Evolutionary conservation across 1,140 invertebrate species (phyloP), one percentile per base, ranked within the genome.

Genomic region (Brevipalpus yothersi): DNA sequence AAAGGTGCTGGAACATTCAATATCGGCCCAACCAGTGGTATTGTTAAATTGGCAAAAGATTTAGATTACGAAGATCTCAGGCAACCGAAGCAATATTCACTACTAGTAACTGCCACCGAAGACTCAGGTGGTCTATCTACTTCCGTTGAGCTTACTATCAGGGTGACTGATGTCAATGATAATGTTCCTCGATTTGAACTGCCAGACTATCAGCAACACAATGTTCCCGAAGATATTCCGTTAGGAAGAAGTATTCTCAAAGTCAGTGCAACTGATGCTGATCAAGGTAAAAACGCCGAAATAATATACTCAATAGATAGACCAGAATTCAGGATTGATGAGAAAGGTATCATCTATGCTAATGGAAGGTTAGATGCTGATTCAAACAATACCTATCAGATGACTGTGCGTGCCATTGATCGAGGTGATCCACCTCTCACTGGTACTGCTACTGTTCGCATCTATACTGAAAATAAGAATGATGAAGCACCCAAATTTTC

Each of bases 401-500:
- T 93, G 67, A 79, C 81, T 31, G 86, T 93, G 7, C 89, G 86
- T 13, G 87, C 88, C 8, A 88, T 84, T 69, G 88, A 93, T 68
- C 89, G 87, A 72, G 88, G 89, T 15, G 86, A 90, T 70, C 88
- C 87, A 1, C 77, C 86, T 0, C 86, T 90, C 69, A 89, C 83
- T 3, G 88, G 88, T 23, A 86, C 84, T 1, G 87, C 88, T 0
- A 92, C 87, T 0, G 87, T 92, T 10, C 77, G 89, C 58, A 82
- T 93, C 61, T 93, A 92, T 68, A 93, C 89, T 4, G 91, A 92
- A 68, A 93, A 92, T 68, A 91, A 90, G 72, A 93, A 93, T 71
- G 89, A 93, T 67, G 89, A 92, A 73, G 86, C 91, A 69, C 89
- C 89, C 0, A 92, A 91, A 71, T 93, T 92, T 70, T 91, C 86